Percentiles rank a stretch among this genome's conserved stretches.
Conservation (phyloP, 2,113 vertebrate genomes). For the Murina feae region DNA sequence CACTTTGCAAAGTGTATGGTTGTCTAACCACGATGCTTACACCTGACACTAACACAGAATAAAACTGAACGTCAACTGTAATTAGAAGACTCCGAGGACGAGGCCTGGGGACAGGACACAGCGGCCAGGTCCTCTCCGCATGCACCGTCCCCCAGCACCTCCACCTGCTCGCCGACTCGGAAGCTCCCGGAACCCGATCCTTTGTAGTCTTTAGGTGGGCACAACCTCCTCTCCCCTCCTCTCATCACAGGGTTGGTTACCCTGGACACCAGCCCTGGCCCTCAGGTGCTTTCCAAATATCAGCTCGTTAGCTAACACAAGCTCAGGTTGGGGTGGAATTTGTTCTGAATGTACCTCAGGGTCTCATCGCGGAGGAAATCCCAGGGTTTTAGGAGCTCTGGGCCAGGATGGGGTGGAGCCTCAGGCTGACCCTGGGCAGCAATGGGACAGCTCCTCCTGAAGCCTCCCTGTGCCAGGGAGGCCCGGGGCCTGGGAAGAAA, state of each 20-base stretch:
- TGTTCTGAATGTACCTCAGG: neutral
- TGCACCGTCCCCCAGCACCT: no score
- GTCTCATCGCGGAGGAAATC: neutral
- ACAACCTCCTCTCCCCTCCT: neutral
- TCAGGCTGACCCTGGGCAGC: neutral
- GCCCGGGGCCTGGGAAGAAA: neutral
- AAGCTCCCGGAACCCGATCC: neutral
- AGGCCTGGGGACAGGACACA: neutral
- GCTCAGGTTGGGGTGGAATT: fast-evolving
- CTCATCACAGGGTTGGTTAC: neutral
- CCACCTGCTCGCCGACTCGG: fast-evolving
- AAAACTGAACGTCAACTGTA: neutral
- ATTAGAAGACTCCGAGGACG: neutral
- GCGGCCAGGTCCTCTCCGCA: neutral
- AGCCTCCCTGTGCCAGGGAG: neutral
- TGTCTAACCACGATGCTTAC: neutral
- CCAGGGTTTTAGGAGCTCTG: neutral
- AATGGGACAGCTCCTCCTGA: neutral
- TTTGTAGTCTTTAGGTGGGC: fast-evolving
- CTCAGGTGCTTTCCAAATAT: neutral
- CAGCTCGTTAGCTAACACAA: neutral
- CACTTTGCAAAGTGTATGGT: fast-evolving
- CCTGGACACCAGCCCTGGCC: neutral
- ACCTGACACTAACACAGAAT: neutral
- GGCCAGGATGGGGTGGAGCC: neutral